Evolutionary conservation across 2,888 invertebrate genomes (phyloP).

Genomic region (Drosophila kuntzei): DNA sequence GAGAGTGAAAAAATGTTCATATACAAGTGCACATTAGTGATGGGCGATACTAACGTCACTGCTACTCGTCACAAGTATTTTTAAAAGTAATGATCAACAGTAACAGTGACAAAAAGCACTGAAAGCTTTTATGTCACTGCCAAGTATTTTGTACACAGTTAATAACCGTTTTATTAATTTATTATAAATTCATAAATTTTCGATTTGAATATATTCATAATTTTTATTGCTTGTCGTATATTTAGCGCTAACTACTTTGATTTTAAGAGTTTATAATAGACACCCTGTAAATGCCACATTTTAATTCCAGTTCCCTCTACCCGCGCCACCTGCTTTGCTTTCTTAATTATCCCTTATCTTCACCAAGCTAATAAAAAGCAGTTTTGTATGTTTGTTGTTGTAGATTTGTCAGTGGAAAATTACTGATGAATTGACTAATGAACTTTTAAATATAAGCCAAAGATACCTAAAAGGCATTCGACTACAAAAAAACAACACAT

Average conservation of each 20-base stretch:
- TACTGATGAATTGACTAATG: background rate
- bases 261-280: no score
- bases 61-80: background rate
- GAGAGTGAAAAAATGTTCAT: background rate
- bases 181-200: no score
- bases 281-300: no score
- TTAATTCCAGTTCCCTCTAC: no score
- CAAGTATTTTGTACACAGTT: no score
- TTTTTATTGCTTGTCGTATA: no score
- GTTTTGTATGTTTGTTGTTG: conserved; percentile 1
- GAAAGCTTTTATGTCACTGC: no score
- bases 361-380: conserved; percentile 8
- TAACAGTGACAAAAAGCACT: background rate
- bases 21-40: background rate
- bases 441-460: no score
- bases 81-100: background rate
- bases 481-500: background rate
- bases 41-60: background rate
- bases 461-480: background rate
- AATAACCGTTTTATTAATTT: no score
- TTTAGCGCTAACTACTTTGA: no score
- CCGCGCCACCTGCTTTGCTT: no score
- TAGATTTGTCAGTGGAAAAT: conserved; percentile 17
- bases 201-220: no score
- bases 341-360: conserved; percentile 11